Percentiles rank a stretch among this genome's conserved stretches.
Evolutionary conservation across 2,888 invertebrate species (phyloP).

Genomic region (Mactromeris polynyma): DNA sequence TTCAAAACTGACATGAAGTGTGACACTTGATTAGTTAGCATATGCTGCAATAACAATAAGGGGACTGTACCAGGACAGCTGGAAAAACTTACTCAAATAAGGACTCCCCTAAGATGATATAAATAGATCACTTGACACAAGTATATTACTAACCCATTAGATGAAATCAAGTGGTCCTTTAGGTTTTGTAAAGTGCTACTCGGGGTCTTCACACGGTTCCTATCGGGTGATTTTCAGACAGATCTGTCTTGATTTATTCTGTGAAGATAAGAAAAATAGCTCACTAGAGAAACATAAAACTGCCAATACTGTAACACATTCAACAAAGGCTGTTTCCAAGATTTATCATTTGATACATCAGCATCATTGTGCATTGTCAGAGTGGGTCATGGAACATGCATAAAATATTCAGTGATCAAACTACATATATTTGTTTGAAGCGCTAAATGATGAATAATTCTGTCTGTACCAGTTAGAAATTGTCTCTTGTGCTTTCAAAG

Average conservation of each 20-base stretch:
- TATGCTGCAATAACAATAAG: neutral
- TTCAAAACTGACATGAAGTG: neutral
- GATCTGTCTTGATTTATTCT: neutral
- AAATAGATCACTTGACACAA: constrained; percentile 13
- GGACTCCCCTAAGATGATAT: neutral
- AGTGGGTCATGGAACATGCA: neutral
- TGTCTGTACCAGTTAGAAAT: neutral
- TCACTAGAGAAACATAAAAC: neutral
- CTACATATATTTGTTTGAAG: neutral
- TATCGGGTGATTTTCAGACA: constrained; percentile 23
- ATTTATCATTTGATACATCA: neutral
- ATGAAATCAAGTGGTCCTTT: constrained; percentile 42
- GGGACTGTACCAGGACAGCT: neutral
- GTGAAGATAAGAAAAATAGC: constrained; percentile 18
- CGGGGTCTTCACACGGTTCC: neutral
- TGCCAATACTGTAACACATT: constrained; percentile 18
- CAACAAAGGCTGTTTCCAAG: neutral
- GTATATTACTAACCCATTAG: neutral
- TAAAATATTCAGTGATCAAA: neutral
- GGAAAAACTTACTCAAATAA: constrained; percentile 16
- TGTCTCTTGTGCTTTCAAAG: neutral
- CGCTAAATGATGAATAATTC: neutral
- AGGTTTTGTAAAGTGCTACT: constrained; percentile 21
- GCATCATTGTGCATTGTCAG: neutral
- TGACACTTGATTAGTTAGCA: neutral